A percentile compares a stretch with the other conserved stretches of the same genome.
Conservation (phyloP, 2,113 vertebrate genomes). For the Pampusana beccarii region DNA sequence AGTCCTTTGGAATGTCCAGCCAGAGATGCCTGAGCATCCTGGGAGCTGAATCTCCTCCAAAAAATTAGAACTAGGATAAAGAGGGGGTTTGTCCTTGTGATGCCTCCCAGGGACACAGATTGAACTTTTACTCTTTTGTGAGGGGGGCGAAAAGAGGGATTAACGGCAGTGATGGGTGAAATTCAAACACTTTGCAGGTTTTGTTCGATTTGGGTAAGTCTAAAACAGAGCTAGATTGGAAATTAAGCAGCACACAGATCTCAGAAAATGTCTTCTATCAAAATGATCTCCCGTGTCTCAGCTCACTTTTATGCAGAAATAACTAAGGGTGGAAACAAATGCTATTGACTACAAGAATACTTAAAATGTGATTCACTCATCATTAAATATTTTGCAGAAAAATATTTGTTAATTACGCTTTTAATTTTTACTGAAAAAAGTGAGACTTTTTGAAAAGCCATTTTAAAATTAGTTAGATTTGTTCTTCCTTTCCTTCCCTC, state of each 20-base stretch:
- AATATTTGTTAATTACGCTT: background rate
- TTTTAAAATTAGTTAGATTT: background rate
- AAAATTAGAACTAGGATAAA: background rate
- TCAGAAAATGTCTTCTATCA: background rate
- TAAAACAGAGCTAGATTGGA: background rate
- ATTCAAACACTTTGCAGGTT: constrained; percentile 21
- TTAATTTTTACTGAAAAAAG: background rate
- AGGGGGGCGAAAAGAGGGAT: background rate
- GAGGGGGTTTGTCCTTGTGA: background rate
- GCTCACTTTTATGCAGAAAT: background rate
- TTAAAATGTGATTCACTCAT: background rate
- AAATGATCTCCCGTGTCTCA: background rate
- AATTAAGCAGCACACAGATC: background rate
- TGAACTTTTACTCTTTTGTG: background rate
- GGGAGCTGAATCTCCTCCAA: background rate
- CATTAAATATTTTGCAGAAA: background rate
- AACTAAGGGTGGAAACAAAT: background rate
- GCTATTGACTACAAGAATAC: background rate
- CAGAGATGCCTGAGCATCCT: background rate
- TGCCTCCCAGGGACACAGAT: background rate
- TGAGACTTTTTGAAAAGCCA: background rate
- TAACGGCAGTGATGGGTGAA: background rate
- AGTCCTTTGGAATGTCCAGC: background rate
- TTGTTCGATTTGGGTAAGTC: background rate
- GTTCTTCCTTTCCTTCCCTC: background rate